Base-by-base conservation (phyloP, 2,113 vertebrate species). In the Herpailurus yagouaroundi region DNA sequence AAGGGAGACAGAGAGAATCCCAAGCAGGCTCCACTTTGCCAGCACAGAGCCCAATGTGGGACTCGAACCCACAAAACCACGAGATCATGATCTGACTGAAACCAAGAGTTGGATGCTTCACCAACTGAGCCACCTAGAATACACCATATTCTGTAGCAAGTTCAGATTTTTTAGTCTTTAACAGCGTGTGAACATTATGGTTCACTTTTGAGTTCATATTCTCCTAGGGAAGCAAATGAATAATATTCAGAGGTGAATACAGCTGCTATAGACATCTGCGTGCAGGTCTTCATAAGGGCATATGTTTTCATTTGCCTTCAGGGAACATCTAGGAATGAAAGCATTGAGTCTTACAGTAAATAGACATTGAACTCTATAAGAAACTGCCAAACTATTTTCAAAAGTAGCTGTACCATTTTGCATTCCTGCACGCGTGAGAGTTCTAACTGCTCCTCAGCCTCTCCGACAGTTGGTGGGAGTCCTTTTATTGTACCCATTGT, bases 371-470 rank as follows among this genome's bases (percentile, higher is more conserved):
- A 60, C 29, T n/a, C 60, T 60, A 8, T 69, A 55, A 80, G 23
- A 97, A 60, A n/a, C 15, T 48, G 41, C 11, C n/a, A 36, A 86
- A 48, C 9, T 38, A 29, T 82, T 96, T 92, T 63, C 41, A 52
- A 81, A 74, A 63, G 48, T 68, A 45, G 5, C 29, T 31, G 4
- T n/a, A n/a, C 50, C 29, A 21, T 15, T 29, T 74, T 45, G 11
- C 41, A 64, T 82, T 50, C 57, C 36, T 77, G 11, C 31, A 38
- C 8, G 31, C 11, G 0, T 55, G 36, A 83, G 31, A 33, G 25
- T 64, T 76, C 69, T 7, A 41, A 14, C 8, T 45, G 4, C 9
- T 41, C 38, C 33, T 4, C 15, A 60, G 16, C 14, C 48, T 50
- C 13, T 7, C 3, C n/a, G 74, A 2, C 7, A 14, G 3, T 45